Percentiles rank a stretch among this genome's conserved stretches.
These are phyloP conservation scores for Anthopleura xanthogrammica DNA, from an alignment of 92 coral and sea anemone species.

Conservation along the genomic window DNA sequence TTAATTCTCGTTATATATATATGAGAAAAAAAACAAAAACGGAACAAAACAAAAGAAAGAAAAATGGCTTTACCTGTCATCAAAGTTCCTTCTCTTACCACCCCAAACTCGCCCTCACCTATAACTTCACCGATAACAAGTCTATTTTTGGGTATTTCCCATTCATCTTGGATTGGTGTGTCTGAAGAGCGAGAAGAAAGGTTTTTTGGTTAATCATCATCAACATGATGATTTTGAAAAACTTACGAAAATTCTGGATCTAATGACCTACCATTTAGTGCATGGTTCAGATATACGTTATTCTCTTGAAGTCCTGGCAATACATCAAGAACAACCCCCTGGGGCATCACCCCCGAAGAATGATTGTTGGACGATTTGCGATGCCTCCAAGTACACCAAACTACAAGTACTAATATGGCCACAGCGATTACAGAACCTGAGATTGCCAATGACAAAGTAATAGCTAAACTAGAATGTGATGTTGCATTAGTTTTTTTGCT, in stretches of 20 bases:
- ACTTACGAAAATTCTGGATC: neutral
- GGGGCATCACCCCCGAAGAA: neutral
- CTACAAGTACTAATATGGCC: neutral
- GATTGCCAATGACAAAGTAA: neutral
- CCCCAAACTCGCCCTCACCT: constrained; percentile 53
- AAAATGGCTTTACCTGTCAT: constrained; percentile 14
- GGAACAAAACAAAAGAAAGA: too few relatives aligned
- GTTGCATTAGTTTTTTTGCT: neutral
- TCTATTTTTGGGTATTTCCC: constrained; percentile 48
- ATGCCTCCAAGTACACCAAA: neutral
- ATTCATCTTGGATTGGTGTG: constrained; percentile 18
- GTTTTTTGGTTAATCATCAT: neutral
- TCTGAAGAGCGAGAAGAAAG: neutral
- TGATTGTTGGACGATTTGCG: neutral
- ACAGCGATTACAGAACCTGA: neutral
- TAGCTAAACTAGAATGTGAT: neutral
- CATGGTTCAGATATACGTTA: neutral
- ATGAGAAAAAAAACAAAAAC: too few relatives aligned
- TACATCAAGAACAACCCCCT: neutral
- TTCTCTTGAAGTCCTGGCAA: neutral
- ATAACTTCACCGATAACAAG: constrained; percentile 9
- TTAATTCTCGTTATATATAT: too few relatives aligned
- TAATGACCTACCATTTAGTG: neutral
- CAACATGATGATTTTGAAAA: too few relatives aligned
- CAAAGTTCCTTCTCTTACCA: constrained; percentile 37